Evolutionary conservation across 1,140 invertebrate genomes (phyloP).

Genomic region (Drosophila baimaii): DNA sequence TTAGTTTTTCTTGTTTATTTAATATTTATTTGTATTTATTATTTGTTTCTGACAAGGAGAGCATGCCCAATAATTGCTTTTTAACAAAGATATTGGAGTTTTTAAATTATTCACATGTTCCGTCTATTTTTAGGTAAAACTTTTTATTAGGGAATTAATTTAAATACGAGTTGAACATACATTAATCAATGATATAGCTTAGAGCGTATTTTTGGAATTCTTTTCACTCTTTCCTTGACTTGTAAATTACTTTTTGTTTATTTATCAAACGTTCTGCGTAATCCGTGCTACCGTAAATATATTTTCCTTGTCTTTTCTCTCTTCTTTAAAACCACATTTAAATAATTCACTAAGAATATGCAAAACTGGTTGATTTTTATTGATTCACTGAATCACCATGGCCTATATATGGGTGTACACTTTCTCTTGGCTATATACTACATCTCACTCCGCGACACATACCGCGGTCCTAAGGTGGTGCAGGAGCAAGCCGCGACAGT

Average conservation of each 20-base stretch:
- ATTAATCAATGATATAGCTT: not conserved
- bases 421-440: not conserved
- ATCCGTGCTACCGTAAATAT: not conserved
- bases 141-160: not conserved
- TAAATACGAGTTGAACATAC: not conserved
- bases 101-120: too few relatives aligned
- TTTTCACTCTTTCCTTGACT: not conserved
- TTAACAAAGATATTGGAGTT: too few relatives aligned
- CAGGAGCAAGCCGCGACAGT: conserved; percentile 3
- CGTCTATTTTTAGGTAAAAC: not conserved
- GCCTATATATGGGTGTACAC: not conserved
- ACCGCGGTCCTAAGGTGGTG: conserved; percentile 8
- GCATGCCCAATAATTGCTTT: too few relatives aligned
- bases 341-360: not conserved
- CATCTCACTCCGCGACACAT: not conserved
- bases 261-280: not conserved
- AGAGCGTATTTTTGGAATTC: not conserved
- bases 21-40: too few relatives aligned
- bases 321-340: not conserved
- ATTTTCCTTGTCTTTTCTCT: not conserved
- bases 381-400: conserved; percentile 3
- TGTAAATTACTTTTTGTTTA: not conserved
- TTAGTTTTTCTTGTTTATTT: too few relatives aligned
- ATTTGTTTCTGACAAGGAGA: too few relatives aligned
- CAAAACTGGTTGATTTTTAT: not conserved